Percentiles rank a stretch among this genome's conserved stretches.
These are phyloP conservation scores for Eonycteris spelaea DNA, from an alignment of 2,113 vertebrate genomes.

Conservation along the genomic window DNA sequence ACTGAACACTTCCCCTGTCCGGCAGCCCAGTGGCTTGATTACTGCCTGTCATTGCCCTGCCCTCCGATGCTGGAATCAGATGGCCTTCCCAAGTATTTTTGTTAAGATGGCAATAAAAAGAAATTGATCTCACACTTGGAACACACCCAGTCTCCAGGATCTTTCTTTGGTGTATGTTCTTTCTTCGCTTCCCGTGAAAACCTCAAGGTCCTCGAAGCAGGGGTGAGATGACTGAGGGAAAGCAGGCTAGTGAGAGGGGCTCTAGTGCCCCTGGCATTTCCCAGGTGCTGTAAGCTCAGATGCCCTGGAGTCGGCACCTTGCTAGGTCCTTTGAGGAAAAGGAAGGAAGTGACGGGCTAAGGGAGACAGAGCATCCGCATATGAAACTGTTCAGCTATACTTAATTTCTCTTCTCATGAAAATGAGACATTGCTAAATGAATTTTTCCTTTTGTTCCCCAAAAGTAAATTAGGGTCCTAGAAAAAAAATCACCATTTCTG, in stretches of 20 bases:
- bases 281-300: background rate
- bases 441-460: background rate
- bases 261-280: background rate
- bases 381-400: background rate
- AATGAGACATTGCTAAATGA: background rate
- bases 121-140: slow-evolving; percentile 74
- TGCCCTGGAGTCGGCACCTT: background rate
- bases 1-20: slow-evolving; percentile 16
- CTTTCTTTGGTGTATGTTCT: slow-evolving; percentile 73
- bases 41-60: slow-evolving; percentile 49
- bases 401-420: background rate
- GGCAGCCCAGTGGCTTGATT: slow-evolving; percentile 63
- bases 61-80: slow-evolving; percentile 70
- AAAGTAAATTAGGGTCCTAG: background rate
- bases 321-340: background rate
- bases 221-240: background rate
- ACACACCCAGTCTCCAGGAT: slow-evolving; percentile 72
- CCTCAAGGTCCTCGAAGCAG: background rate
- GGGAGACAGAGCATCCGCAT: background rate
- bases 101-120: slow-evolving; percentile 85
- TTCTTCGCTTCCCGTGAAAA: slow-evolving; percentile 47
- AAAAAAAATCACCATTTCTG: background rate
- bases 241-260: background rate
- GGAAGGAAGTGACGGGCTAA: background rate
- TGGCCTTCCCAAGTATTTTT: slow-evolving; percentile 80